Evolutionary conservation across 1,140 invertebrate species (phyloP).

Genomic region (Brachionus plicatilis): DNA sequence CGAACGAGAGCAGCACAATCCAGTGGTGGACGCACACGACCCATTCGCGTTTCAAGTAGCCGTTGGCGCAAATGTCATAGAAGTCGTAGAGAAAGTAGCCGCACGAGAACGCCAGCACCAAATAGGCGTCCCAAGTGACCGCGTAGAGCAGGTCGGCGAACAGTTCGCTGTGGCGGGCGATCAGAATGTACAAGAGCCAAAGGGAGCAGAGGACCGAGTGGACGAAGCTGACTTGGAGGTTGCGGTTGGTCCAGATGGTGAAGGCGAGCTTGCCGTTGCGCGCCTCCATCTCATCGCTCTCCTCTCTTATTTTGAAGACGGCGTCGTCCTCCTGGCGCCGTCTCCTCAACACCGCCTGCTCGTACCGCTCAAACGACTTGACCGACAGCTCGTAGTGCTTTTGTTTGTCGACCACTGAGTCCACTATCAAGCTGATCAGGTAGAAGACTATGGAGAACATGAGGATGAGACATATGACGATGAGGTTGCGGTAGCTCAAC

Average conservation of each 20-base stretch:
- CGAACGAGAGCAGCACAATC: slow-evolving; percentile 29
- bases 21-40: slow-evolving; percentile 24
- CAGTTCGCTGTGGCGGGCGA: background rate
- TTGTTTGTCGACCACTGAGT: slow-evolving; percentile 8
- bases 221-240: slow-evolving; percentile 32
- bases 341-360: background rate
- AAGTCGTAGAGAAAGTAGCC: slow-evolving; percentile 40
- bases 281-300: background rate
- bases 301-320: background rate
- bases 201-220: slow-evolving; percentile 10
- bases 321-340: background rate
- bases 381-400: slow-evolving; percentile 10
- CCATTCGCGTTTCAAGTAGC: slow-evolving; percentile 24
- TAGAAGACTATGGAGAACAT: slow-evolving; percentile 29
- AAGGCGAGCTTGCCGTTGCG: background rate
- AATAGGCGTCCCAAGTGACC: slow-evolving; percentile 18
- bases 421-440: slow-evolving; percentile 13
- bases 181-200: background rate
- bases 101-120: background rate
- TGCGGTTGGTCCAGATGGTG: slow-evolving; percentile 30
- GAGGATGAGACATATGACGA: background rate
- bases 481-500: background rate
- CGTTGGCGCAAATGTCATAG: slow-evolving; percentile 29
- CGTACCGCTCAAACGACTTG: background rate
- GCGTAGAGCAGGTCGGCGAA: background rate